Conservation (phyloP, 23 tunicate genomes). For the Styela clava region DNA sequence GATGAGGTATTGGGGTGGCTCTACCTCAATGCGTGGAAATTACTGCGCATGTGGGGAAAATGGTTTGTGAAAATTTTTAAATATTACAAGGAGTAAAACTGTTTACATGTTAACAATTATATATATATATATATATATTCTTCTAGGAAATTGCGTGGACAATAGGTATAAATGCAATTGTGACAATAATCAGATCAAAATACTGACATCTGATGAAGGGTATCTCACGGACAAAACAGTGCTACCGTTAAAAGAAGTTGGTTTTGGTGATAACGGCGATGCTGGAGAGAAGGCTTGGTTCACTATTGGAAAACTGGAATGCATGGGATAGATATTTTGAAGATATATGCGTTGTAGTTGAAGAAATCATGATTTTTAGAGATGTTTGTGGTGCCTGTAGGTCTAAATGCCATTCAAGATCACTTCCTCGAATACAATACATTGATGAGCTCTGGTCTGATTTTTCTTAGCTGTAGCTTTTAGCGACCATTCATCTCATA, state of each 20-base stretch:
- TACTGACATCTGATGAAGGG: background rate
- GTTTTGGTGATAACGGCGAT: background rate
- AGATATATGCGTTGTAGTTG: no score
- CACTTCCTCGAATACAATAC: no score
- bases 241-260: background rate
- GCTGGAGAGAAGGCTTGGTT: background rate
- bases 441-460: no score
- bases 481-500: no score
- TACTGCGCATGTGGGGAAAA: background rate
- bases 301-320: conserved; percentile 5
- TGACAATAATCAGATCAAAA: background rate
- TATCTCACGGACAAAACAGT: background rate
- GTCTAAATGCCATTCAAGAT: no score
- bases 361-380: no score
- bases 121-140: no score
- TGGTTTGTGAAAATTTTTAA: no score
- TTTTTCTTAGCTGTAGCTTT: no score
- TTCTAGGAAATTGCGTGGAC: conserved; percentile 1
- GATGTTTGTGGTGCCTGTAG: no score
- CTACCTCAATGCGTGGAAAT: background rate
- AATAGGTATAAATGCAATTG: background rate
- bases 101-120: no score
- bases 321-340: background rate
- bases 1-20: background rate
- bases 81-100: no score